Conservation (phyloP, 2,888 invertebrate species). For the Tenthredo mesomela region DNA sequence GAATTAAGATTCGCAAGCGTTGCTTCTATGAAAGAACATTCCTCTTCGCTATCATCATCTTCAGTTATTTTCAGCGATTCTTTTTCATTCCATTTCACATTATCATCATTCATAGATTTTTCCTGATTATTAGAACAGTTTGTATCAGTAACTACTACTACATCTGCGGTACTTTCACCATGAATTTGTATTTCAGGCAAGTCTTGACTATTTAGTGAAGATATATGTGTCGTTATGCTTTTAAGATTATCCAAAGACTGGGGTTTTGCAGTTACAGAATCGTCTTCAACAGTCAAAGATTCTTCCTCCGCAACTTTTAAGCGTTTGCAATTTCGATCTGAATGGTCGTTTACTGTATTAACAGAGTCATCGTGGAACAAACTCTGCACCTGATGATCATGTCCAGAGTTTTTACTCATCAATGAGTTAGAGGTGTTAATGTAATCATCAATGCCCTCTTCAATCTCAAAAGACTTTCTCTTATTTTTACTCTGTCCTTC, state of each 20-base stretch:
- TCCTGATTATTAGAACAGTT: not conserved
- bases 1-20: not conserved
- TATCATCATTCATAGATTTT: not conserved
- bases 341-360: not conserved
- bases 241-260: not conserved
- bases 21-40: not conserved
- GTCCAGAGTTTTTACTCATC: not conserved
- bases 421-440: not conserved
- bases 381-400: slow-evolving; percentile 6
- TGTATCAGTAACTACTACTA: not conserved
- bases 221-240: not conserved
- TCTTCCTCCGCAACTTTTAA: not conserved
- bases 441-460: not conserved
- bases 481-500: slow-evolving; percentile 8
- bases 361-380: not conserved
- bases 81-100: not conserved
- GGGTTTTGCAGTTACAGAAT: not conserved
- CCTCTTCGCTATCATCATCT: not conserved
- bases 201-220: not conserved
- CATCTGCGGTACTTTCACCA: not conserved
- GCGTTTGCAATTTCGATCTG: not conserved
- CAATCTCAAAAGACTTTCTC: not conserved
- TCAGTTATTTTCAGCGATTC: not conserved
- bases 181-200: not conserved
- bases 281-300: not conserved